phyloP scores from a whole-genome alignment of 2,113 vertebrate species.

The Phaethon lepturus region DNA sequence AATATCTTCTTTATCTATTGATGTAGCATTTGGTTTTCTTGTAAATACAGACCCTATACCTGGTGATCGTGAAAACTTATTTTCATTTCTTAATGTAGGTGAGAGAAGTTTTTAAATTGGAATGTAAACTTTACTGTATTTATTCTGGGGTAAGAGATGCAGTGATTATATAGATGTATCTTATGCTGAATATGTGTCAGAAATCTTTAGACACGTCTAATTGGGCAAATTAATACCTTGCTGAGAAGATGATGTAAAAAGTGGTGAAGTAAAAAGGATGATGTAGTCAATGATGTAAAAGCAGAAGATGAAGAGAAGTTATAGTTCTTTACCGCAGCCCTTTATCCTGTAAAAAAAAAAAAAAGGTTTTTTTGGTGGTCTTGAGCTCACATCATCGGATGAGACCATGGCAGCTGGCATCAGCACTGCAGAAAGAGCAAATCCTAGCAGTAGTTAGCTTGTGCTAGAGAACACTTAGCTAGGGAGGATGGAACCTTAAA shows the following conservation, averaged over 20 bases:
- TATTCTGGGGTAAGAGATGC: neutral
- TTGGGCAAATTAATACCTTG: neutral
- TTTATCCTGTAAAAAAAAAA: neutral
- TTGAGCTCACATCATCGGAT: neutral
- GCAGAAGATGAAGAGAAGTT: neutral
- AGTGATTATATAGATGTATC: neutral
- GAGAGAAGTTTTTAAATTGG: neutral
- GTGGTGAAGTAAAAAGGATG: neutral
- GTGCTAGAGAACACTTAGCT: neutral
- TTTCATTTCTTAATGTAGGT: neutral
- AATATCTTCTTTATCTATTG: neutral
- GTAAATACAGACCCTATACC: neutral
- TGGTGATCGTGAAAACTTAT: neutral
- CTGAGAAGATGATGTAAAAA: neutral
- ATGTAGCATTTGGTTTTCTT: neutral
- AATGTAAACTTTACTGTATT: neutral
- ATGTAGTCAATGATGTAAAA: neutral
- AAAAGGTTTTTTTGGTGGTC: neutral
- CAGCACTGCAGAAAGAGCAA: neutral
- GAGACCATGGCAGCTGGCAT: neutral
- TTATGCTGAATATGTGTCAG: neutral
- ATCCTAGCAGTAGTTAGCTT: neutral
- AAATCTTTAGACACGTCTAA: neutral
- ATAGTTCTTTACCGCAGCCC: neutral
- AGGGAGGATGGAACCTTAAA: rapidly evolving